Evolutionary conservation across 2,888 invertebrate species (phyloP).

Genomic region (Drosophila hamatofila): DNA sequence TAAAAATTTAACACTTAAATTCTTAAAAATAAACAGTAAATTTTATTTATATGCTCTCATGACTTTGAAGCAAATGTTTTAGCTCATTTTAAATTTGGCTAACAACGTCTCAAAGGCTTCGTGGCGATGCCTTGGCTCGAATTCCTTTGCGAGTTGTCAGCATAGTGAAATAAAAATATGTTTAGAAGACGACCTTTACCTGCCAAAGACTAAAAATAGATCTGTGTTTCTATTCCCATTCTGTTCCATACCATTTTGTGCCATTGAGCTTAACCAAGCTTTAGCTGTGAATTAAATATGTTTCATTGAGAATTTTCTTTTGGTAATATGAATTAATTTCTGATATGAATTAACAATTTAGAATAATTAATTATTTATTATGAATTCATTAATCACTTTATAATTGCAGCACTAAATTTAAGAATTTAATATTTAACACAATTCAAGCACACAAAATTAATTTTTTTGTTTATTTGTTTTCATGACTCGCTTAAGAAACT

Average conservation of each 20-base stretch:
- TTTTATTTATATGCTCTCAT: neutral
- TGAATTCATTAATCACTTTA: neutral
- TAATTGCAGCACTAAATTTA: neutral
- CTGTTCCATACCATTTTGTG: neutral
- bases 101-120: neutral
- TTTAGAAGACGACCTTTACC: neutral
- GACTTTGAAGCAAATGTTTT: neutral
- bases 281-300: neutral
- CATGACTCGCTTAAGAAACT: neutral
- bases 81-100: neutral
- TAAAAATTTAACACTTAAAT: too few relatives aligned
- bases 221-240: neutral
- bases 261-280: neutral
- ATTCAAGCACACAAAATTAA: constrained; percentile 4
- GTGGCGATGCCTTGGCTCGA: neutral
- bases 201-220: neutral
- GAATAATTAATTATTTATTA: neutral
- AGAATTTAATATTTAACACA: neutral
- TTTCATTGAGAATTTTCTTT: neutral
- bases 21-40: too few relatives aligned
- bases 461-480: constrained; percentile 30
- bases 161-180: neutral
- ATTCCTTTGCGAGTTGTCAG: neutral
- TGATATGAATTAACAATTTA: neutral
- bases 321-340: neutral